A percentile compares a stretch with the other conserved stretches of the same genome.
Conservation (phyloP, 2,797 vertebrate genomes). For the Anisognathus igniventris region DNA sequence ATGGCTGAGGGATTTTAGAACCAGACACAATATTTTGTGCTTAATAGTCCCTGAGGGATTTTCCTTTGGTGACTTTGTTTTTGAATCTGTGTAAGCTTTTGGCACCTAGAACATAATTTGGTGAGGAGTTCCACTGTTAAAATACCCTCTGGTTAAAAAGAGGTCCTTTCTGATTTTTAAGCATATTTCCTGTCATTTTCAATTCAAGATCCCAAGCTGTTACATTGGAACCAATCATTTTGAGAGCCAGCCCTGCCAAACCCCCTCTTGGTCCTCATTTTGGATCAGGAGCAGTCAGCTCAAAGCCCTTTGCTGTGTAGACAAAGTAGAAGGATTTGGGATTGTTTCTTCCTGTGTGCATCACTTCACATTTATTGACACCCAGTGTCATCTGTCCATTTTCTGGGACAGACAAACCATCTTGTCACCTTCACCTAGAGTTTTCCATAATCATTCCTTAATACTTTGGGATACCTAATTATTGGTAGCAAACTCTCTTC, state of each 20-base stretch:
- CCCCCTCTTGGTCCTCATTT: neutral
- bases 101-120: neutral
- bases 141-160: neutral
- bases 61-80: conserved; percentile 28
- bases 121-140: conserved; percentile 9
- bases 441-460: neutral
- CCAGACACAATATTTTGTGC: conserved; percentile 22
- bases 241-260: neutral
- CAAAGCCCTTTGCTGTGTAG: neutral
- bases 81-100: neutral
- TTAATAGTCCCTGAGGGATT: conserved; percentile 17
- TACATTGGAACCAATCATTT: neutral
- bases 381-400: neutral
- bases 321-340: neutral
- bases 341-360: neutral
- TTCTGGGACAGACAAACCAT: neutral
- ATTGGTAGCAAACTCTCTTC: neutral
- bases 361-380: neutral
- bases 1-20: conserved; percentile 37
- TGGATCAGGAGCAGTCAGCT: neutral
- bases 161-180: neutral
- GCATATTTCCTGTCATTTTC: neutral
- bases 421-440: neutral
- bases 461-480: neutral
- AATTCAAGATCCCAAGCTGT: neutral